Evolutionary conservation across 1,140 invertebrate genomes (phyloP), one percentile per base, ranked within the genome.

Genomic region (Bombus superbus): DNA sequence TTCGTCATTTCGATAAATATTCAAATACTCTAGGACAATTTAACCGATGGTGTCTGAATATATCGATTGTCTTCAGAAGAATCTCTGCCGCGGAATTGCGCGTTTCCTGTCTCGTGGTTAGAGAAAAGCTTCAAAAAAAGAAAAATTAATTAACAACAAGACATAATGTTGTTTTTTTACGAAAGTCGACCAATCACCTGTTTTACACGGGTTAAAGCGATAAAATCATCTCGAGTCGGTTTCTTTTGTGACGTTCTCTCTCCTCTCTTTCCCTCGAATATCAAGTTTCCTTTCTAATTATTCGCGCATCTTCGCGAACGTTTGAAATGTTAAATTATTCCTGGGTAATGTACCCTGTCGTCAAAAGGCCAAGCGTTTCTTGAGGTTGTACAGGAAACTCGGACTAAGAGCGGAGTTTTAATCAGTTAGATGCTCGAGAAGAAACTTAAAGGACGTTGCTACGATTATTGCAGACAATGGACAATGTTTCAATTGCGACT

Each of bases 91-190:
- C 73, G 47, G 66, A 42, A 38, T 87, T 25, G 73, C 59, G 75
- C 68, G 68, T 83, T 86, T 89, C 82, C 74, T 68, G 74, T 82
- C 44, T 76, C 25, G 57, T 44, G 62, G 53, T 57, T 53, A 38
- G 72, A 82, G n/a, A 76, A 86, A 80, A 75, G 69, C 44, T 73
- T 59, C 64, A 78, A 64, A 42, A 59, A 53, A 81, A 77, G 38
- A 68, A 81, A 85, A 89, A 87, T 88, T 79, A 87, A 87, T 88
- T 83, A 88, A 62, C 81, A 69, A 42, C 35, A 35, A 57, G 80
- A 64, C 47, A 47, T 74, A 66, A 78, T 42, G 38, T 32, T 74
- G 25, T 15, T 44, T 81, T 73, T 66, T 68, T 42, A 38, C 62
- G 25, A 3, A 22, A 44, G 10, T 18, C n/a, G 38, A 64, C 62